Conservation (phyloP, 2,888 invertebrate genomes). For the Nasonovia ribisnigri region DNA sequence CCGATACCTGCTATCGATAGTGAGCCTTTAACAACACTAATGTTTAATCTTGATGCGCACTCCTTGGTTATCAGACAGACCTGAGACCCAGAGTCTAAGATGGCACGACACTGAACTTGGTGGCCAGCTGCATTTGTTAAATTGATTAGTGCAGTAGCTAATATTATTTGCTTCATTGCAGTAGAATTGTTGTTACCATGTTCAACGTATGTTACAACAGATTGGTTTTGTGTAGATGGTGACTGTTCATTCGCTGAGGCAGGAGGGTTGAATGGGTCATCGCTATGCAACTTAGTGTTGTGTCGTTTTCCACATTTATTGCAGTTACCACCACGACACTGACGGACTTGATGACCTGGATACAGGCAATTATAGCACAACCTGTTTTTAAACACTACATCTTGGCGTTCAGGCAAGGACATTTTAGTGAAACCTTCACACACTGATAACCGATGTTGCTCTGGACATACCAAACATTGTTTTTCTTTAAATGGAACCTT, state of each 20-base stretch:
- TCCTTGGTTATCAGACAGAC: not conserved
- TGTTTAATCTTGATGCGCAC: not conserved
- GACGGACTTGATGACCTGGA: not conserved
- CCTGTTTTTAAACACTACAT: not conserved
- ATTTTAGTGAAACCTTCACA: not conserved
- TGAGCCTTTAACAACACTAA: not conserved
- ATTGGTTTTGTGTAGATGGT: not conserved
- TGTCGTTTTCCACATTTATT: not conserved
- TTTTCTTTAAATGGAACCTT: not conserved
- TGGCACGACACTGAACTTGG: not conserved
- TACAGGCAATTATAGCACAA: not conserved
- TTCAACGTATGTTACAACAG: not conserved
- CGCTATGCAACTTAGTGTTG: not conserved
- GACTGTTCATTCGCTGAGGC: not conserved
- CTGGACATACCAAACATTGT: not conserved
- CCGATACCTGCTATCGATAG: not conserved
- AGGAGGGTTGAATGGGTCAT: not conserved
- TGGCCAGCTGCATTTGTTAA: not conserved
- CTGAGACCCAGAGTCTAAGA: constrained; percentile 17
- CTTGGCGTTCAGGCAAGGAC: not conserved
- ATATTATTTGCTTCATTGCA: not conserved
- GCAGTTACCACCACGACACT: not conserved
- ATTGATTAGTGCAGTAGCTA: not conserved
- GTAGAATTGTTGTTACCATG: not conserved
- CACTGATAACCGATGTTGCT: not conserved